Evolutionary conservation across 2,113 vertebrate species (phyloP).

Genomic region (Apodemus speciosus): DNA sequence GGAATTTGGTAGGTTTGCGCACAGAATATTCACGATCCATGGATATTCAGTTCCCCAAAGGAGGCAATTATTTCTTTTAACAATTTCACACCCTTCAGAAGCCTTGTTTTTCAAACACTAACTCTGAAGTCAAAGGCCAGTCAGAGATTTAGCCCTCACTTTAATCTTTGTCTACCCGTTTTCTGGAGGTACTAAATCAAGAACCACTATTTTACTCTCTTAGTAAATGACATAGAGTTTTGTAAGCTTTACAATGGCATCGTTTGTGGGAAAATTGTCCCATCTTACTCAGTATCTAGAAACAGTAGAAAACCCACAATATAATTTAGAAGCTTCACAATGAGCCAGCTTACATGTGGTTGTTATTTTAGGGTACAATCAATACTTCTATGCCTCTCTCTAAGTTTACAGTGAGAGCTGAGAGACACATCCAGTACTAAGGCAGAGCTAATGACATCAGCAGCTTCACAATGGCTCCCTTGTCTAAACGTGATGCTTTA

Average conservation of each 20-base stretch:
- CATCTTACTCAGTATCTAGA: not conserved
- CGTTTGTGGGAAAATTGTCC: slow-evolving; percentile 21
- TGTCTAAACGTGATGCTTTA: slow-evolving; percentile 4
- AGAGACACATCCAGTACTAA: slow-evolving; percentile 5
- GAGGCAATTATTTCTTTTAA: not conserved
- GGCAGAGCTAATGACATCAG: not conserved
- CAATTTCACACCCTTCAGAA: not conserved
- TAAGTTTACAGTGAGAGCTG: not conserved
- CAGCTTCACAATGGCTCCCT: not conserved
- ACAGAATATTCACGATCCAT: no score
- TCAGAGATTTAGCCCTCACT: not conserved
- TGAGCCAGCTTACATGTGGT: not conserved
- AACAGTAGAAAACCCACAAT: slow-evolving; percentile 8
- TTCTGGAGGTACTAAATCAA: not conserved
- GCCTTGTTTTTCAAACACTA: not conserved
- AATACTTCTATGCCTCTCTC: not conserved
- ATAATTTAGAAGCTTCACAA: not conserved
- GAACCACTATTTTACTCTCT: not conserved
- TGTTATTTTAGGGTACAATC: slow-evolving; percentile 33
- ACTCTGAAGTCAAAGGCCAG: not conserved
- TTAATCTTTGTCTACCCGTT: slow-evolving; percentile 8
- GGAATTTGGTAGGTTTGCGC: no score
- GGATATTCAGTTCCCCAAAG: not conserved
- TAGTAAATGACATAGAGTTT: not conserved
- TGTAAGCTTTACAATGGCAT: not conserved